Base-by-base conservation (phyloP, 1,140 invertebrate genomes). In the Brachionus rotundiformis region DNA sequence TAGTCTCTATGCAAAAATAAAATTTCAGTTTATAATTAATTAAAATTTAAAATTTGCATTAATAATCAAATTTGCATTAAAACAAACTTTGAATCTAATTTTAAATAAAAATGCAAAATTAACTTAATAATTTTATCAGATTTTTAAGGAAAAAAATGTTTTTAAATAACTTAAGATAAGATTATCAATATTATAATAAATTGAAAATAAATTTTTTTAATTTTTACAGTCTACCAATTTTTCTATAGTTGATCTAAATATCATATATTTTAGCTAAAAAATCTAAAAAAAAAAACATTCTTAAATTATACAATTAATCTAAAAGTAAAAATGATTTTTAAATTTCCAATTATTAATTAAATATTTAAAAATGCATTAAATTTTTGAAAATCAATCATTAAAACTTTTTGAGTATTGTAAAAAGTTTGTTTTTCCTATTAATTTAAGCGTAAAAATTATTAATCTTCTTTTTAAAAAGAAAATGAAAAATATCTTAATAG, bases 31-130 rank as follows among this genome's bases (percentile, higher is more conserved):
- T 54, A 54, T 54, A 54, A 54, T 54, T 54, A 54, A 54, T 54
- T 54, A 54, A 54, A 54, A 54, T 54, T 54, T 54, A 54, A n/a
- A 54, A 54, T 54, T 54, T 54, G 47, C 47, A 54, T 54, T 54
- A n/a, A 54, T 54, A 54, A 54, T 54, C 47, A 54, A 54, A 54
- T 19, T 54, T 19, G 47, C 47, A 54, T 19, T 54, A 19, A 23
- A 54, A 54, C 39, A 41, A 13, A 13, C n/a, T 54, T 8, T 54
- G n/a, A 23, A 7, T n/a, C n/a, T n/a, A n/a, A n/a, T 54, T 19
- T 23, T 8, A 54, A 54, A 19, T 54, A 19, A 19, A 19, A 7
- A 54, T 25, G 47, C 47, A 54, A 19, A 54, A 54, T 54, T 7
- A 54, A 54, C 47, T 54, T 54, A 7, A 54, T n/a, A 39, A 39